A percentile compares a stretch with the other conserved stretches of the same genome.
These are phyloP conservation scores for Podilymbus podiceps DNA, from an alignment of 2,113 vertebrate genomes.

Conservation along the genomic window DNA sequence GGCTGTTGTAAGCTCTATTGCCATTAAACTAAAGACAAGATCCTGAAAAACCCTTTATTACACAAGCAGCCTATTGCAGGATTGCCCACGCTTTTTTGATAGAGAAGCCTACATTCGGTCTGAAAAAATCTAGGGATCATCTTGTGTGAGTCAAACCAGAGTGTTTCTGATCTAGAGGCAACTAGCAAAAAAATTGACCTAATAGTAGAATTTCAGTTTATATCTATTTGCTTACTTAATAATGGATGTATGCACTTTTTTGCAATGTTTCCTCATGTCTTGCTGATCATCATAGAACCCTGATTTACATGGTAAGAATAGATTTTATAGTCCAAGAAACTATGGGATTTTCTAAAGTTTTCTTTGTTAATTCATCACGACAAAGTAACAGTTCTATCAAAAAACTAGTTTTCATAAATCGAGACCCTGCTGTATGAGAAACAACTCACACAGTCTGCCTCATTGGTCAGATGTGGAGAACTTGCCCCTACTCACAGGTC, in stretches of 20 bases:
- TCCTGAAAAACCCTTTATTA: slow-evolving; percentile 26
- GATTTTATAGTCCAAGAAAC: background rate
- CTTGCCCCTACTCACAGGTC: background rate
- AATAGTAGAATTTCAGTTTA: background rate
- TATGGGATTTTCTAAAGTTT: background rate
- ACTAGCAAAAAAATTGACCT: background rate
- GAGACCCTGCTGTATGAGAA: background rate
- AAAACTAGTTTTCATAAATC: background rate
- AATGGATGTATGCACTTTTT: background rate
- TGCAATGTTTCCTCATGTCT: background rate
- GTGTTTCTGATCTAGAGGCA: background rate
- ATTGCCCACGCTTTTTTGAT: background rate
- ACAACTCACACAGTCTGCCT: background rate
- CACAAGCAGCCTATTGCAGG: background rate
- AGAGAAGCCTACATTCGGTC: background rate
- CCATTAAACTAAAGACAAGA: background rate
- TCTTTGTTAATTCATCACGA: background rate
- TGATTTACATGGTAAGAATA: background rate
- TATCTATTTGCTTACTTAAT: background rate
- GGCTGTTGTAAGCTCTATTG: background rate
- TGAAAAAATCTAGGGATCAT: background rate
- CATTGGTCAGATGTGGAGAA: background rate
- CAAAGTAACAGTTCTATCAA: background rate
- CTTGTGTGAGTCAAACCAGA: background rate
- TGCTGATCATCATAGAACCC: background rate